Evolutionary conservation across 2,797 vertebrate species (phyloP), one percentile per base, ranked within the genome.

Genomic region (Cynodonichthys magdalenae): DNA sequence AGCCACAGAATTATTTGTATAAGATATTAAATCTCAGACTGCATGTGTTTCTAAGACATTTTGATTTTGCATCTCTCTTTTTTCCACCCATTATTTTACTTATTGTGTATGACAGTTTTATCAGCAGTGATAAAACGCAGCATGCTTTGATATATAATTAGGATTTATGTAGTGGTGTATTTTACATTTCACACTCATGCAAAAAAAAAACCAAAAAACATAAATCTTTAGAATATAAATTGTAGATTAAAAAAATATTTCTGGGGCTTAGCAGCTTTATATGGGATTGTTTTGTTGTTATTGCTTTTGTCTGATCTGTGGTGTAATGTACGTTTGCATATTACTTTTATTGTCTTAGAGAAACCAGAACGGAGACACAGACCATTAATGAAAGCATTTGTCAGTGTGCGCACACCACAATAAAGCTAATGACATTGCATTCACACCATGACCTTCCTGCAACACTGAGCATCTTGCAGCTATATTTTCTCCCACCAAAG

Each of bases 21-120:
- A 55, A 59, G 62, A 77, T 76, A 87, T 85, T 79, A 82, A 77
- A 83, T 71, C 39, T 54, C 29, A 69, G 29, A 44, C 45, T 74
- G 29, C 44, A 51, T 49, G 3, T 0, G 66, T 27, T 71, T 9
- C 65, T 24, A 28, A 56, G 47, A 57, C 42, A 59, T 52, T 80
- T 60, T 52, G 28, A 49, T 42, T 59, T 28, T 28, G 14, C 29
- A 48, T 68, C 27, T 52, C 41, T 29, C 6, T 34, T 17, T 75
- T 69, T 66, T 53, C 48, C 50, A 47, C 31, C 45, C 41, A 29
- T 45, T 61, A 24, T 20, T 44, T 71, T 50, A 6, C 7, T 44
- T 5, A 27, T 15, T 41, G 19, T 54, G 7, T 59, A 15, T 53
- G 19, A 59, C 17, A 59, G 10, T 64, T 48, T 62, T 45, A 62